Conservation (phyloP, 2,888 invertebrate species). For the Venustoraphidia nigricollis region DNA sequence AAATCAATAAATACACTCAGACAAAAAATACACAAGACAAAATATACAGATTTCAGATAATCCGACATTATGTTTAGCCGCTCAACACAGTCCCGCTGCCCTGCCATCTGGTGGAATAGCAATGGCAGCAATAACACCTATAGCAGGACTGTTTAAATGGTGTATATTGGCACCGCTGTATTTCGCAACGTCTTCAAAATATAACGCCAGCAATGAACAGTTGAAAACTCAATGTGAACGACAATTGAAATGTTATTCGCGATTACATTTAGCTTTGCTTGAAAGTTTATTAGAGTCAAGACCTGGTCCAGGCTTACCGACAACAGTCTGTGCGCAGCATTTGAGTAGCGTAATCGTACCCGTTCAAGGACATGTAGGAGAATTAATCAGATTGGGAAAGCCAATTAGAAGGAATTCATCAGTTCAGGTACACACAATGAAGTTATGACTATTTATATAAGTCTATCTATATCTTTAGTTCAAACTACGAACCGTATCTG, state of each 20-base stretch:
- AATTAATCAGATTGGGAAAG: constrained; percentile 1
- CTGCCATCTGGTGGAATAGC: constrained; percentile 66
- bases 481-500: too few relatives aligned
- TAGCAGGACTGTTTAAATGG: constrained; percentile 68
- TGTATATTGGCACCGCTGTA: constrained; percentile 52
- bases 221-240: constrained; percentile 10
- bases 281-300: constrained; percentile 43
- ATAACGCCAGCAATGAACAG: constrained; percentile 13
- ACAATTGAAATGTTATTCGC: constrained; percentile 37
- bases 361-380: constrained; percentile 22
- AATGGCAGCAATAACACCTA: constrained; percentile 69
- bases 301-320: constrained; percentile 33
- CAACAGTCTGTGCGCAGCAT: constrained; percentile 48
- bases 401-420: not conserved
- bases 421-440: too few relatives aligned
- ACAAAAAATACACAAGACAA: too few relatives aligned
- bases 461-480: too few relatives aligned
- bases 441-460: not conserved
- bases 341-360: constrained; percentile 33
- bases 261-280: constrained; percentile 49
- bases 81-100: constrained; percentile 45
- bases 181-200: constrained; percentile 14
- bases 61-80: constrained; percentile 50
- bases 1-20: too few relatives aligned
- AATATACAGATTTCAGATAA: constrained; percentile 39